Base-by-base conservation (phyloP, 2,797 vertebrate genomes). In the Pempheris klunzingeri region DNA sequence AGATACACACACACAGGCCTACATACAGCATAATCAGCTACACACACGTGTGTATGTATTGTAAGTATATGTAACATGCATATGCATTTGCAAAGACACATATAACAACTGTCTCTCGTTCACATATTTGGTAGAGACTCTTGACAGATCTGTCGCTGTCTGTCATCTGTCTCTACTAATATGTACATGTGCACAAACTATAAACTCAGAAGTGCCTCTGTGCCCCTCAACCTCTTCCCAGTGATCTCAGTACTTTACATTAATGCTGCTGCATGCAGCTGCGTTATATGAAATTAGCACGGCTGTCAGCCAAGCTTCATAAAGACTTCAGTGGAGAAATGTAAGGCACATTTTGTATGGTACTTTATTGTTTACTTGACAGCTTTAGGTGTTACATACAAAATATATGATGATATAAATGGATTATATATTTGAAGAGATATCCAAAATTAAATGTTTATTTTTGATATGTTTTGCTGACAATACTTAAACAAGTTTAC, bases 141-240 rank as follows among this genome's bases (percentile, higher is more conserved):
- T 61, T 64, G 9, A 46, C 30, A 26, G 18, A 80, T 85, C 73
- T 47, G 52, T 53, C 24, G 13, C n/a, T n/a, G n/a, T n/a, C n/a
- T n/a, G n/a, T 32, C 30, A 30, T 52, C 24, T 54, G 70, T 83
- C 60, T 62, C 34, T 41, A 49, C 44, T 76, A 64, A 80, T 47
- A n/a, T 24, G 11, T 22, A 47, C 50, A 36, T 57, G 30, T 11
- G 18, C 47, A 59, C 55, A 58, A 24, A 58, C n/a, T 44, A 20
- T 26, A 43, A 5, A 46, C 30, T 74, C 20, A 65, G 15, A 32
- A 18, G 20, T 32, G 17, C 12, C 12, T 53, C 30, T 53, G 46
- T 26, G 13, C 22, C 38, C 41, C 20, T 26, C 20, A 18, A 9
- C 60, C 32, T 66, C 15, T 18, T 14, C 3, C 17, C 32, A 30